Evolutionary conservation across 2,113 vertebrate species (phyloP).

Genomic region (Salvelinus sp.): DNA sequence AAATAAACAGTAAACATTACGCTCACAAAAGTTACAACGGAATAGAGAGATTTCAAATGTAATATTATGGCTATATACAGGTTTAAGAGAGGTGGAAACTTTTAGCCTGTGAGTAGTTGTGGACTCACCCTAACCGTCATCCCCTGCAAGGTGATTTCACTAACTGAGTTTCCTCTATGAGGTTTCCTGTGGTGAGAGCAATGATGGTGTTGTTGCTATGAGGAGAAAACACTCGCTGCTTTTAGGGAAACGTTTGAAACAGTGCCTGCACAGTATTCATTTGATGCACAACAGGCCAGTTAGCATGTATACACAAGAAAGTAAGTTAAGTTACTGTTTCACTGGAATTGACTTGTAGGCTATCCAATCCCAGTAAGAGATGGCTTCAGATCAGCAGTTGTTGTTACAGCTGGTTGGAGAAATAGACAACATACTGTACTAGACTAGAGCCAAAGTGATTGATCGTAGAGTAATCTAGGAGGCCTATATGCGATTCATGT

Average conservation of each 20-base stretch:
- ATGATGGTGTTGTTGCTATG: slow-evolving; percentile 61
- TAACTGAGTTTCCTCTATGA: slow-evolving; percentile 54
- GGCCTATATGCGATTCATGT: too few species aligned
- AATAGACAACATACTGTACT: too few species aligned
- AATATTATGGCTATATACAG: too few species aligned
- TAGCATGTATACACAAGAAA: slow-evolving; percentile 8
- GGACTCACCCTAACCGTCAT: slow-evolving; percentile 14
- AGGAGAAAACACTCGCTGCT: slow-evolving; percentile 58
- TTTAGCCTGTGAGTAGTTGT: slow-evolving; percentile 15
- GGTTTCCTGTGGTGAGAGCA: slow-evolving; percentile 63
- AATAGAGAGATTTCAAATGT: too few species aligned
- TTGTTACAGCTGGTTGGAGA: too few species aligned
- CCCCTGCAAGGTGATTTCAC: slow-evolving; percentile 52
- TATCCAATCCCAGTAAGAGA: background rate
- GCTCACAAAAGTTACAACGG: too few species aligned
- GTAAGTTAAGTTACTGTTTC: too few species aligned
- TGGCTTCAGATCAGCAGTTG: background rate
- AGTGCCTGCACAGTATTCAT: slow-evolving; percentile 32
- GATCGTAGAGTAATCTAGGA: too few species aligned
- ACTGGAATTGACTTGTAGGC: background rate
- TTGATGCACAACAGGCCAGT: slow-evolving; percentile 52
- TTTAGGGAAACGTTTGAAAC: slow-evolving; percentile 65
- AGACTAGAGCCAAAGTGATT: too few species aligned
- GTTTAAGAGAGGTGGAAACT: slow-evolving; percentile 20
- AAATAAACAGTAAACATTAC: too few species aligned